A percentile compares a stretch with the other conserved stretches of the same genome.
phyloP scores from a whole-genome alignment of 2,888 invertebrate species.

The Lasius fuliginosus region DNA sequence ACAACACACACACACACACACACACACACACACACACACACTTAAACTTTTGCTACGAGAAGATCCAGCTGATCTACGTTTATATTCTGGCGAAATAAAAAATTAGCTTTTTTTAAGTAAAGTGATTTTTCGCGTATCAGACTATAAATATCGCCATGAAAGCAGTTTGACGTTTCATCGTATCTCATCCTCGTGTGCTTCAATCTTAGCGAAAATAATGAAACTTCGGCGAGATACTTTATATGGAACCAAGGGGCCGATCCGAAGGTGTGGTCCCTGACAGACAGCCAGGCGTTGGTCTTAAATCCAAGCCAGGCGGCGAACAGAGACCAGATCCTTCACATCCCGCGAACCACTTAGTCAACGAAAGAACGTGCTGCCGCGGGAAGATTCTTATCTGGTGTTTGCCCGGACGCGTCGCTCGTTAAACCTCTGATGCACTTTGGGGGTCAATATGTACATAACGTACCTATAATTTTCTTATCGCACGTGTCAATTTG shows the following conservation, averaged over 20 bases:
- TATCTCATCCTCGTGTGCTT: not conserved
- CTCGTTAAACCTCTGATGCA: constrained; percentile 72
- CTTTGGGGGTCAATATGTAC: constrained; percentile 36
- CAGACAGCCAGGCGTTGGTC: constrained; percentile 70
- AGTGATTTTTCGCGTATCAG: not conserved
- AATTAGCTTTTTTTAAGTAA: not conserved
- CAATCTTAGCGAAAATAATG: constrained; percentile 47
- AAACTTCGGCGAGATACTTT: constrained; percentile 28
- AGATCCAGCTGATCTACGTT: not conserved
- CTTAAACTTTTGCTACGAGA: not conserved
- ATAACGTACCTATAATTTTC: constrained; percentile 59
- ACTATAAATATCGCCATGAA: not conserved
- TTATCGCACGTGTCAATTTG: constrained; percentile 50
- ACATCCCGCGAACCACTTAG: constrained; percentile 75
- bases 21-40: too few relatives aligned
- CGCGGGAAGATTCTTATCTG: constrained; percentile 77
- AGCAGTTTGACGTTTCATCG: not conserved
- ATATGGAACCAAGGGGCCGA: constrained; percentile 45
- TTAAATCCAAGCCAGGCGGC: constrained; percentile 73
- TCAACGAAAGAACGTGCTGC: constrained; percentile 68
- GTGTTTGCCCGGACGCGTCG: constrained; percentile 72
- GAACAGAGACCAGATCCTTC: constrained; percentile 70
- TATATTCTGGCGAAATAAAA: not conserved
- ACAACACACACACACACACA: too few relatives aligned
- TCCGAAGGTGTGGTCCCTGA: constrained; percentile 65